These are phyloP conservation scores for Nannospalax galili DNA, from an alignment of 2,113 vertebrate species.

Conservation along the genomic window DNA sequence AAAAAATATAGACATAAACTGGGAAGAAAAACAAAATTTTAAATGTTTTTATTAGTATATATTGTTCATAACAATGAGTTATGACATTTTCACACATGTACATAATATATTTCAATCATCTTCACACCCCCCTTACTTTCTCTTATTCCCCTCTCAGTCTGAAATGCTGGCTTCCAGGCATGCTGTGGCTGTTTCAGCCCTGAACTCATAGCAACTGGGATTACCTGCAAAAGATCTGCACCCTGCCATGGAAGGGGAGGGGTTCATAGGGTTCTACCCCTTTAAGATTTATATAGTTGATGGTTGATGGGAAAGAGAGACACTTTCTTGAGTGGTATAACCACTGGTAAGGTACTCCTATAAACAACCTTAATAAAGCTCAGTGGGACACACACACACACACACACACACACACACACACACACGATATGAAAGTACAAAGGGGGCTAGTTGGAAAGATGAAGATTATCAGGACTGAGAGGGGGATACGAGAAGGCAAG, in stretches of 20 bases:
- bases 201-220: too few species aligned
- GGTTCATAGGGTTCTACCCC: not conserved
- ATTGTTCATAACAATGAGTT: not conserved
- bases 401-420: too few species aligned
- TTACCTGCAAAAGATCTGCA: too few species aligned
- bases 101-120: not conserved
- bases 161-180: too few species aligned
- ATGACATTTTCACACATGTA: not conserved
- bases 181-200: too few species aligned
- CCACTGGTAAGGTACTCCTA: not conserved
- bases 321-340: not conserved
- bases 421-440: not conserved
- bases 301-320: not conserved
- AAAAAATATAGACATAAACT: constrained; percentile 1
- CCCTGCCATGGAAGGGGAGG: not conserved
- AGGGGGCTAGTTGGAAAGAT: not conserved
- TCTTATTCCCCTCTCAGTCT: not conserved
- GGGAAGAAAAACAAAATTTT: not conserved
- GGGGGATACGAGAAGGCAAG: too few species aligned
- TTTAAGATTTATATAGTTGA: too few species aligned
- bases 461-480: not conserved
- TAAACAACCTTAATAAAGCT: not conserved
- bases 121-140: too few species aligned
- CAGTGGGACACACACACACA: too few species aligned
- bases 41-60: not conserved